Base-by-base conservation (phyloP, 2,888 invertebrate species). In the Drosophila conformis region DNA sequence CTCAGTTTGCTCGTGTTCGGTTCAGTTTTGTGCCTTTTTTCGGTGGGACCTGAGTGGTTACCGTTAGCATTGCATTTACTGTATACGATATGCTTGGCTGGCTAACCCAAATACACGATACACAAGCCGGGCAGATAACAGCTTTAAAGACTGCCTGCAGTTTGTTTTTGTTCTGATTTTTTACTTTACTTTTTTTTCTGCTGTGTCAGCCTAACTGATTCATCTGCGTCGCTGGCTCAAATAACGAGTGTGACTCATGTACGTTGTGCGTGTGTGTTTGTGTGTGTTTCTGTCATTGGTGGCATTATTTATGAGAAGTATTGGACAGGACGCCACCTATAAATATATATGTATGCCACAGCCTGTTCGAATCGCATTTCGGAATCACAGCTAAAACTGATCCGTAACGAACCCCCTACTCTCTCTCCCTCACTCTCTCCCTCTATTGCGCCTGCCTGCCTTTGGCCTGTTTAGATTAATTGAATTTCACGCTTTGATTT, bases 401-500 rank as follows among this genome's bases (percentile, higher is more conserved):
- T 71, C 49, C 73, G 51, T 29, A 51, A 13, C 38, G 56, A 56
- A 11, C 53, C 25, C 4, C n/a, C 4, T 36, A n/a, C 52, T 11
- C 15, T 54, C 5, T 58, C 10, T 25, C 35, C 27, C 48, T 8
- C n/a, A 15, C 33, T 18, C 6, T 7, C 2, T 5, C 18, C 18
- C 15, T 35, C 25, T 25, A 35, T 4, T 18, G 18, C 46, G 53
- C 35, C 69, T 3, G 38, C 8, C 27, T 51, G 36, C n/a, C 35
- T 40, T 38, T 57, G 31, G 49, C 21, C 76, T 80, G 80, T 73
- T 79, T 81, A 89, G 85, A 87, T 89, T 87, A 89, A 90, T 87
- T 87, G 85, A 90, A 87, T 90, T 89, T 90, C 84, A 87, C 84
- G 89, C 89, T 87, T 90, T 87, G 90, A 87, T 89, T 90, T 90